Conservation (phyloP, 2,113 vertebrate species). For the Misgurnus mizolepis region DNA sequence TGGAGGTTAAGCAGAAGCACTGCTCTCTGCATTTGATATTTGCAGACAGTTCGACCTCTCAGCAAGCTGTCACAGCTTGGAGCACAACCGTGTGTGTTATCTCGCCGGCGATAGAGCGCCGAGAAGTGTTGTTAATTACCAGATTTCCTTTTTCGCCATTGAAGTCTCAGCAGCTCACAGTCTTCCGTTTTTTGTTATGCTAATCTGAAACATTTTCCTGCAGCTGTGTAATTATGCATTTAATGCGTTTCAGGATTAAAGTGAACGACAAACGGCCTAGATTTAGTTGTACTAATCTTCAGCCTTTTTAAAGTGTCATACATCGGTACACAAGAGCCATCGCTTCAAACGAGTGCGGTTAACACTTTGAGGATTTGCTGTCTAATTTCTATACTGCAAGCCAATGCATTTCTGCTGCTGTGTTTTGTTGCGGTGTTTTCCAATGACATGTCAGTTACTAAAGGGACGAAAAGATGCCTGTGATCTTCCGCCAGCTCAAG, state of each 20-base stretch:
- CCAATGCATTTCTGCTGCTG: slow-evolving; percentile 23
- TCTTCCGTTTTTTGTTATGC: slow-evolving; percentile 57
- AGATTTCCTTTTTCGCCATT: slow-evolving; percentile 45
- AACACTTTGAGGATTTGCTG: slow-evolving; percentile 44
- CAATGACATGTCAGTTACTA: slow-evolving; percentile 35
- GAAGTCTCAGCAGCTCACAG: slow-evolving; percentile 44
- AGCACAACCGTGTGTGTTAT: slow-evolving; percentile 23
- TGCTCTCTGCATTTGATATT: slow-evolving; percentile 26
- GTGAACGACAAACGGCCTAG: slow-evolving; percentile 49
- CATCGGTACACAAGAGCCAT: slow-evolving; percentile 31
- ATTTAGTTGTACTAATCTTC: slow-evolving; percentile 52
- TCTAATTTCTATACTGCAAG: slow-evolving; percentile 53
- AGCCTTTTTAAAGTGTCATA: slow-evolving; percentile 22
- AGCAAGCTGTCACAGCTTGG: slow-evolving; percentile 29
- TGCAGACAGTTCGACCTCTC: slow-evolving; percentile 2
- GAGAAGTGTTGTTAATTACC: slow-evolving; percentile 51
- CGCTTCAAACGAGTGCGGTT: slow-evolving; percentile 45
- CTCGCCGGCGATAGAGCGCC: slow-evolving; percentile 11
- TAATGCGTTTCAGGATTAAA: slow-evolving; percentile 71
- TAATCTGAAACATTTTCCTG: slow-evolving; percentile 64
- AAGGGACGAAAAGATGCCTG: not conserved
- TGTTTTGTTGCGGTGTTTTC: slow-evolving; percentile 30
- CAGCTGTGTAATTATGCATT: slow-evolving; percentile 65
- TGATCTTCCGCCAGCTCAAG: slow-evolving; percentile 41
- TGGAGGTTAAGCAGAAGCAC: not conserved